Evolutionary conservation across 2,888 invertebrate species (phyloP).

Genomic region (Sabatieria punctata): DNA sequence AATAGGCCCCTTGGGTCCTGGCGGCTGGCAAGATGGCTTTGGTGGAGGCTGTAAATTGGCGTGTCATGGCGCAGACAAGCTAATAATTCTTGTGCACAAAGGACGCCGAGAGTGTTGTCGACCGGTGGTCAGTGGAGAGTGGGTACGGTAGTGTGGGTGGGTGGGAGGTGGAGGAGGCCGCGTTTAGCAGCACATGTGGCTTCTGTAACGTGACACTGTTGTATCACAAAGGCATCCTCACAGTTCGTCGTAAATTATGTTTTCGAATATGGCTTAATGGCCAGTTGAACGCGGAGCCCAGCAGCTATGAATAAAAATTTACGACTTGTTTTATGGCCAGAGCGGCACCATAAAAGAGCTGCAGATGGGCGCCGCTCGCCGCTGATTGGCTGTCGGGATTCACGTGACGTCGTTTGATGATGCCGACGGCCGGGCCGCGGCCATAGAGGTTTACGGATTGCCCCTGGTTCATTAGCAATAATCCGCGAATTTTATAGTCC

Average conservation of each 20-base stretch:
- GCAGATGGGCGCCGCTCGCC: background rate
- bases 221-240: background rate
- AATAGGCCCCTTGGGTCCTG: too few relatives aligned
- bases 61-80: too few relatives aligned
- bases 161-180: too few relatives aligned
- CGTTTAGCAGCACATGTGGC: too few relatives aligned
- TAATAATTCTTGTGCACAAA: too few relatives aligned
- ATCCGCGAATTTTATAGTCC: background rate
- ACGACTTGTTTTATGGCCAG: background rate
- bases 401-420: background rate
- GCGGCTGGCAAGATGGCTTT: too few relatives aligned
- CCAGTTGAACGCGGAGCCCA: background rate
- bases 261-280: background rate
- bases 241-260: background rate
- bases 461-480: background rate
- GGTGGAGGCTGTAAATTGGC: too few relatives aligned
- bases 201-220: background rate
- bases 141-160: too few relatives aligned
- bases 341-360: background rate
- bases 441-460: too few relatives aligned
- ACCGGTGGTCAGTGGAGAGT: too few relatives aligned
- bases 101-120: too few relatives aligned
- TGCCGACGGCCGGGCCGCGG: background rate
- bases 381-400: background rate
- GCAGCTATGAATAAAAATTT: background rate